phyloP scores from a whole-genome alignment of 2,888 invertebrate species.

The Alentia gelatinosa region DNA sequence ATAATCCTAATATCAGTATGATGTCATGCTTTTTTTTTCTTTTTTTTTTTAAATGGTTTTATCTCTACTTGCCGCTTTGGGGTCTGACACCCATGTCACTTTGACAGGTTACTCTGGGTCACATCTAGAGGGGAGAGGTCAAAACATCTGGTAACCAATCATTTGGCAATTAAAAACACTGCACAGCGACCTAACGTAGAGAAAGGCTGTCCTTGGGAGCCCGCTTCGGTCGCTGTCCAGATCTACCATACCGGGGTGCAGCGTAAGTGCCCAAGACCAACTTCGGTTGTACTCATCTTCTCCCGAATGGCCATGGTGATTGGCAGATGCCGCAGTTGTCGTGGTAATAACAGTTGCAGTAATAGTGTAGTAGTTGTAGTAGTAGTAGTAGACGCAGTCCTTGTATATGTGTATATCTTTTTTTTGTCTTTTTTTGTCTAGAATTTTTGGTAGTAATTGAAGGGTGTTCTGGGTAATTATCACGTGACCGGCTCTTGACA shows the following conservation, averaged over 20 bases:
- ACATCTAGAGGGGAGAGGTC: constrained; percentile 38
- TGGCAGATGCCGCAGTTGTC: not conserved
- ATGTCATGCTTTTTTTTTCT: constrained; percentile 50
- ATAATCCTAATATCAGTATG: constrained; percentile 50
- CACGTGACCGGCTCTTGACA: not conserved
- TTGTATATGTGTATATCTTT: too few relatives aligned
- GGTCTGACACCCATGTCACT: not conserved
- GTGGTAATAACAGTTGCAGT: not conserved
- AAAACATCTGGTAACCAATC: constrained; percentile 32
- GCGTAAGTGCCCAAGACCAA: too few relatives aligned
- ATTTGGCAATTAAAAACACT: constrained; percentile 39
- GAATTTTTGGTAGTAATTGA: not conserved
- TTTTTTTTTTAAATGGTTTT: constrained; percentile 9
- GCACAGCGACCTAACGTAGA: constrained; percentile 1
- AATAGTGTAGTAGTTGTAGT: not conserved
- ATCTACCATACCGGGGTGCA: constrained; percentile 31
- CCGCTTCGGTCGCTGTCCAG: not conserved
- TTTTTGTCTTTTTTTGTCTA: too few relatives aligned
- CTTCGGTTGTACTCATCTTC: not conserved
- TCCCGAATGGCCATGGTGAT: not conserved
- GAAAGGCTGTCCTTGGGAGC: not conserved
- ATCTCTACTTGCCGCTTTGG: not conserved
- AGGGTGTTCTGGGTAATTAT: not conserved
- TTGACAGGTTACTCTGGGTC: not conserved
- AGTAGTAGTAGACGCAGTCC: not conserved